Percentiles rank a stretch among this genome's conserved stretches.
These are phyloP conservation scores for Teleopsis dalmanni DNA, from an alignment of 1,140 invertebrate species.

Conservation along the genomic window DNA sequence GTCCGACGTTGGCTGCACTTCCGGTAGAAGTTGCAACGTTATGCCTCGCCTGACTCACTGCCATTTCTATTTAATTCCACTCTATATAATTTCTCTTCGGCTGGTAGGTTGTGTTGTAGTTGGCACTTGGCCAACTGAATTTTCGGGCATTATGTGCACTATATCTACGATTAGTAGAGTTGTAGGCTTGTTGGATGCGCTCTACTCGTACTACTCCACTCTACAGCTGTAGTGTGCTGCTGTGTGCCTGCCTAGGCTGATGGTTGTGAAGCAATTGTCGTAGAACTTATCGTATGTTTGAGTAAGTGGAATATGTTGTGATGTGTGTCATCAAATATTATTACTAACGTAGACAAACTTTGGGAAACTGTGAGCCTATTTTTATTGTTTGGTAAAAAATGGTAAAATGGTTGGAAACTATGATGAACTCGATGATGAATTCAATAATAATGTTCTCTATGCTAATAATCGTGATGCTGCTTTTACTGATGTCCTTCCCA, in stretches of 20 bases:
- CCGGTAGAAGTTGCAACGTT: not conserved
- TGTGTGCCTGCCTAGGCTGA: not conserved
- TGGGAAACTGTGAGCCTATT: no score
- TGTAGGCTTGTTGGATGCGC: not conserved
- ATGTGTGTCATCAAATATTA: slow-evolving; percentile 8
- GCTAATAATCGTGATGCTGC: no score
- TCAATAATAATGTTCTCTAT: no score
- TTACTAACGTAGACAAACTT: slow-evolving; percentile 5
- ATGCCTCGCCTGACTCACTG: not conserved
- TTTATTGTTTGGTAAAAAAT: no score
- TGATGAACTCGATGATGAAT: no score
- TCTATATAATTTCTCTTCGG: not conserved
- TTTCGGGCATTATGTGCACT: slow-evolving; percentile 10
- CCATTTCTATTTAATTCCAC: not conserved
- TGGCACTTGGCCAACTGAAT: slow-evolving; percentile 10
- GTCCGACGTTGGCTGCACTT: not conserved
- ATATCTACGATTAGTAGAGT: slow-evolving; percentile 6
- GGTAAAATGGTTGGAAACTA: no score
- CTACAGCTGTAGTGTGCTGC: not conserved
- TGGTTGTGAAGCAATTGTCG: not conserved
- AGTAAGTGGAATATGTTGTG: not conserved
- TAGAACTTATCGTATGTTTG: not conserved
- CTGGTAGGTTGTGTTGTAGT: slow-evolving; percentile 3
- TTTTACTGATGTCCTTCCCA: not conserved
- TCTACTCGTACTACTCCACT: not conserved